A percentile compares a stretch with the other conserved stretches of the same genome.
phyloP scores from a whole-genome alignment of 1,140 invertebrate species.

The Pectinophora gossypiella region DNA sequence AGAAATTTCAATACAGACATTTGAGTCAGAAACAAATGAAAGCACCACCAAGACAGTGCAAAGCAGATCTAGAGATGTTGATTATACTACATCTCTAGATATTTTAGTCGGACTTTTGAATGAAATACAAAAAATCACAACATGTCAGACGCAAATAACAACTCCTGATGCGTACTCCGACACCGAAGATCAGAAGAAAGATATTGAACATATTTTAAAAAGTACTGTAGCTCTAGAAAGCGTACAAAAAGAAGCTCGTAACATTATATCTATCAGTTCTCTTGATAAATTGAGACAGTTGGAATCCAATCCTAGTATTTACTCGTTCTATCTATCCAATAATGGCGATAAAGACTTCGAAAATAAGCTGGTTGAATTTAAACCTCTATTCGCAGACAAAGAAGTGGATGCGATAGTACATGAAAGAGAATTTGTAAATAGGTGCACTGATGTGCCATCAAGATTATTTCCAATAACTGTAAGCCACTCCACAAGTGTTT shows the following conservation, averaged over 20 bases:
- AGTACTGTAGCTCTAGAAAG: conserved; percentile 22
- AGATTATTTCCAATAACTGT: conserved; percentile 21
- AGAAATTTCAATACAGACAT: too few species aligned
- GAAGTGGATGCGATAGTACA: conserved; percentile 31
- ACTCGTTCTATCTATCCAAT: conserved; percentile 28
- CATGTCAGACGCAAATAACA: conserved; percentile 29
- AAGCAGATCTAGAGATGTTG: conserved; percentile 11
- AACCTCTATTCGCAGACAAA: conserved; percentile 34
- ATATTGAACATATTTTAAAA: conserved; percentile 34
- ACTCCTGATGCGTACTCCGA: conserved; percentile 10
- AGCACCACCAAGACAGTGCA: not conserved
- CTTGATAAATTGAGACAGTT: conserved; percentile 28
- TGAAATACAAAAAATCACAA: conserved; percentile 59
- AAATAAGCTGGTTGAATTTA: conserved; percentile 12
- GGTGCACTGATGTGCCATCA: conserved; percentile 42
- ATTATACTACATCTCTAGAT: conserved; percentile 51
- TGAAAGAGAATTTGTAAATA: conserved; percentile 20
- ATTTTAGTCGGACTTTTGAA: conserved; percentile 56
- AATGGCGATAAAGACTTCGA: conserved; percentile 10
- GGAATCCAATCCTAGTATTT: conserved; percentile 29
- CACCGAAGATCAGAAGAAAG: conserved; percentile 14
- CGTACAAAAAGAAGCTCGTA: conserved; percentile 16
- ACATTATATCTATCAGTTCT: conserved; percentile 29
- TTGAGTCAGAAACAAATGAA: not conserved
- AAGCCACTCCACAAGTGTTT: conserved; percentile 26